Evolutionary conservation across 2,113 vertebrate species (phyloP).

Genomic region (Mesitornis unicolor): DNA sequence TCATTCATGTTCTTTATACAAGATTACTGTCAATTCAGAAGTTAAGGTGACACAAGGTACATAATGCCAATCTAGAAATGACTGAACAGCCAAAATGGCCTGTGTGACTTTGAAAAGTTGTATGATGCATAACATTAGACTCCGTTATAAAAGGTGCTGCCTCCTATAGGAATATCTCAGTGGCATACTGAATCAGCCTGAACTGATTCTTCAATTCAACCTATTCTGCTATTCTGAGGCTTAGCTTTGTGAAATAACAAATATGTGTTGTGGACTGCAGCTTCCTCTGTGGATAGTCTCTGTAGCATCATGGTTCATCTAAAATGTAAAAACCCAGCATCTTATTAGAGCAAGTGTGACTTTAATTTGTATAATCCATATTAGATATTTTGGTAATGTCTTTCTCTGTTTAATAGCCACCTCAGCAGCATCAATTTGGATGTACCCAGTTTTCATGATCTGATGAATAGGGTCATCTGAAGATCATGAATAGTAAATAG

Average conservation of each 20-base stretch:
- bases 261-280: neutral
- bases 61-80: neutral
- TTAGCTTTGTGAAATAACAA: neutral
- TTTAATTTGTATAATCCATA: neutral
- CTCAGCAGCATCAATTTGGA: neutral
- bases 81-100: neutral
- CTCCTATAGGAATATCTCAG: neutral
- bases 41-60: neutral
- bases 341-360: neutral
- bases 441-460: neutral
- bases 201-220: neutral
- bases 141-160: neutral
- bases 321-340: neutral
- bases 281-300: neutral
- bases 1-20: neutral
- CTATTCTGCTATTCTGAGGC: neutral
- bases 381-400: neutral
- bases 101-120: neutral
- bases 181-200: neutral
- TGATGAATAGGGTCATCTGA: neutral
- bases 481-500: neutral
- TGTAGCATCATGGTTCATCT: neutral
- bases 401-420: neutral
- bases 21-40: neutral
- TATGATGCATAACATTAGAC: neutral